Evolutionary conservation across 2,797 vertebrate genomes (phyloP), one percentile per base, ranked within the genome.

Genomic region (Gallirallus australis): DNA sequence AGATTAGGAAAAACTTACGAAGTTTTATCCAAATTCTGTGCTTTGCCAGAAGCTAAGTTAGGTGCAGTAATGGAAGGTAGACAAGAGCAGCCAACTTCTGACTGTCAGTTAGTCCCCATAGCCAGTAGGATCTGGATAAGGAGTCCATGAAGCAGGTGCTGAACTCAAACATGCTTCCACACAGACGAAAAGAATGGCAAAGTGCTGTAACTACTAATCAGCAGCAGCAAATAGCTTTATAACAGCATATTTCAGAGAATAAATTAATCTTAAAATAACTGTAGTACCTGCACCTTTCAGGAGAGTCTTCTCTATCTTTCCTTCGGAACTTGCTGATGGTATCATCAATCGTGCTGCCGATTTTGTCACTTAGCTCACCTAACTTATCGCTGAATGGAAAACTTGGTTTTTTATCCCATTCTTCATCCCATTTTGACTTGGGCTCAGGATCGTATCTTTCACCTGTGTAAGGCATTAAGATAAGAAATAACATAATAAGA

Each of bases 331-430:
- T 99, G 98, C 96, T 99, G 98, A 99, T 99, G 93, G 99, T 99
- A 90, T 99, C 99, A 35, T 99, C 99, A 28, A 99, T 99, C 31
- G 99, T 99, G 97, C 98, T 99, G 96, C 99, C 99, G n/a, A 99
- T 99, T 97, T 99, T 99, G 98, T 99, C 99, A 4, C 99, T 98
- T 89, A 99, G 99, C 96, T 99, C 99, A 30, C 99, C 99, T 92
- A 99, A 97, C 97, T 99, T 99, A 96, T 99, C 99, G 53, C 99
- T 99, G 98, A 99, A 99, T 42, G 99, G 99, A 96, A 99, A 99
- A 39, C 98, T 95, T 21, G 99, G 98, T 97, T 99, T 99, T 89
- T 99, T 99, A 97, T 99, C 99, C 99, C 99, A 99, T 83, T 99
- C 99, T 20, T 99, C 99, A 57, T 99, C 99, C 99, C 99, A 99